Evolutionary conservation across 2,797 vertebrate species (phyloP), one percentile per base, ranked within the genome.

Genomic region (Echeneis naucrates): DNA sequence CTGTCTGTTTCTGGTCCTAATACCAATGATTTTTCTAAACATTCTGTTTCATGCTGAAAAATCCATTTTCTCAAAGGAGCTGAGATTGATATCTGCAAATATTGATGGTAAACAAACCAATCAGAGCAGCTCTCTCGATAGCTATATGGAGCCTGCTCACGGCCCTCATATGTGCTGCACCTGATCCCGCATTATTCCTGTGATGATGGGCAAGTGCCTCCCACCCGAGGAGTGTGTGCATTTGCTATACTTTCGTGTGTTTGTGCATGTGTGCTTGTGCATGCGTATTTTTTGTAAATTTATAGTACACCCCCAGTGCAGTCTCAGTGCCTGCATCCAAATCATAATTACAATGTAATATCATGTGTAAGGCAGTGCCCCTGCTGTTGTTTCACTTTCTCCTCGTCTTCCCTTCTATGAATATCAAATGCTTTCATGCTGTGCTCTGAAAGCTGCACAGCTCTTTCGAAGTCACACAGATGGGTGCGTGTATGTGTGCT

Each of bases 371-470:
- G 87, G 85, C 87, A 82, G 78, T 82, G 84, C 87, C 87, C 89
- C 90, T 9, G 81, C 90, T 92, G 91, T 89, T 92, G 92, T 92
- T 89, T 90, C 88, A 87, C 83, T 87, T 87, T 90, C 87, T 91
- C 88, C 83, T 89, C 83, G 78, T 90, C 87, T 85, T 86, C 87
- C 82, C 84, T 91, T 93, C 92, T 81, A 95, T 95, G 94, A 95
- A 95, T 95, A 95, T 93, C 90, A 94, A 94, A 94, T 92, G 90
- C 85, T 84, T 83, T 89, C 94, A 93, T n/a, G 92, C 94, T 94
- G 94, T 77, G 92, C 87, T 83, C 81, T 69, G 81, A 93, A 89
- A 93, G 92, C 93, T 86, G 89, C 84, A 79, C 86, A 80, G 88
- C 84, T 92, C 88, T 80, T 84, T 91, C 87, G 76, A 89, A 88